Evolutionary conservation across 2,113 vertebrate genomes (phyloP).

Genomic region (Coreoperca whiteheadi): DNA sequence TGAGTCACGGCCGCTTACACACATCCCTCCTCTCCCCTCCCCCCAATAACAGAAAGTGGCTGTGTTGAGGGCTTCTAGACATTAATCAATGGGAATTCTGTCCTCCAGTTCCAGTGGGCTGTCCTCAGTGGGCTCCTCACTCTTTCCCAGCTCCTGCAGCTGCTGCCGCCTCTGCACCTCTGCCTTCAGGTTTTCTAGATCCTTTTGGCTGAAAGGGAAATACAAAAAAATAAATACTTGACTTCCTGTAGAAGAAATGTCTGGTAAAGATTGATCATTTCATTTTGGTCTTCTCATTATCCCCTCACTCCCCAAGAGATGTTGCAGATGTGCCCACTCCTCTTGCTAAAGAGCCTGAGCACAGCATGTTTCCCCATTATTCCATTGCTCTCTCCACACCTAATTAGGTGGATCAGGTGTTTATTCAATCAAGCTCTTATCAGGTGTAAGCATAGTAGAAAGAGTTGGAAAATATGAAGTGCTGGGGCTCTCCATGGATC

Average conservation of each 20-base stretch:
- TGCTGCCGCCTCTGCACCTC: conserved; percentile 96
- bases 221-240: not conserved
- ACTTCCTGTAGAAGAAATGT: not conserved
- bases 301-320: not conserved
- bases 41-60: conserved; percentile 56
- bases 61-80: conserved; percentile 36
- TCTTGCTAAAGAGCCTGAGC: not conserved
- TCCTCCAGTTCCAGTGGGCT: conserved; percentile 76
- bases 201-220: conserved; percentile 90
- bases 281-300: not conserved
- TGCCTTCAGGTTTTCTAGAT: conserved; percentile 97
- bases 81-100: conserved; percentile 83
- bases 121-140: conserved; percentile 82
- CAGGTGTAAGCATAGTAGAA: not conserved
- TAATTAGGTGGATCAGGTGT: not conserved
- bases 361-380: not conserved
- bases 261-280: not conserved
- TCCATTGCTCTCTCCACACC: not conserved
- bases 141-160: conserved; percentile 90
- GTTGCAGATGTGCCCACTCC: not conserved
- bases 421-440: not conserved
- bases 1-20: conserved; percentile 55
- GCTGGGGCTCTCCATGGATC: not conserved
- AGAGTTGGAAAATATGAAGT: not conserved
- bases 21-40: conserved; percentile 6